phyloP scores from a whole-genome alignment of 1,140 invertebrate genomes.

The Helicorthomorpha holstii region DNA sequence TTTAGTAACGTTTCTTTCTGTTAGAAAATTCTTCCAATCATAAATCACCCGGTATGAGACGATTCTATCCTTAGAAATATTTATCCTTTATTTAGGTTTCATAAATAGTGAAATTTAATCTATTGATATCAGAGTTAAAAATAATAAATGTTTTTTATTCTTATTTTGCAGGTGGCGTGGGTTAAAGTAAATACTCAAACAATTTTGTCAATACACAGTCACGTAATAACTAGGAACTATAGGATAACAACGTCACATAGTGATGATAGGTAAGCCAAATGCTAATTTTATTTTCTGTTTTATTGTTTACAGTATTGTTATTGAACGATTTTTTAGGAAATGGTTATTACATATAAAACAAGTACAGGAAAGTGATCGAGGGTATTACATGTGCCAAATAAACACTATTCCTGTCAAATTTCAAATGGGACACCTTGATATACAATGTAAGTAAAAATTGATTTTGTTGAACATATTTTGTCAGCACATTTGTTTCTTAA shows the following conservation, averaged over 20 bases:
- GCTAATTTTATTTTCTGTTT: background rate
- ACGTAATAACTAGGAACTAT: slow-evolving; percentile 75
- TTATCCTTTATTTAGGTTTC: no score
- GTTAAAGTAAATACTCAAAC: slow-evolving; percentile 75
- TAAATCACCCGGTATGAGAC: no score
- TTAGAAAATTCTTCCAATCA: no score
- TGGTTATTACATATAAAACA: slow-evolving; percentile 12
- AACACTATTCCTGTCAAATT: slow-evolving; percentile 15
- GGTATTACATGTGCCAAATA: slow-evolving; percentile 6
- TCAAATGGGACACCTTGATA: slow-evolving; percentile 14
- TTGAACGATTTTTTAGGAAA: background rate
- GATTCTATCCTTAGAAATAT: no score
- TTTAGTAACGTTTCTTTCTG: no score
- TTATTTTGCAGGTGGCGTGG: slow-evolving; percentile 59
- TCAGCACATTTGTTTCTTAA: no score
- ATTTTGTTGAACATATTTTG: background rate
- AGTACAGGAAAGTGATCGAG: slow-evolving; percentile 10
- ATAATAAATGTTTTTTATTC: background rate
- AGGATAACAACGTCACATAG: slow-evolving; percentile 62
- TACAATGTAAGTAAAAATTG: slow-evolving; percentile 13
- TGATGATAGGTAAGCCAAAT: slow-evolving; percentile 17
- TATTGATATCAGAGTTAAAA: no score
- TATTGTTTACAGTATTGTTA: background rate
- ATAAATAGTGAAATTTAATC: no score
- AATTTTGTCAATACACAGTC: slow-evolving; percentile 70